Conservation (phyloP, 2,113 vertebrate species). For the Tyto alba region DNA sequence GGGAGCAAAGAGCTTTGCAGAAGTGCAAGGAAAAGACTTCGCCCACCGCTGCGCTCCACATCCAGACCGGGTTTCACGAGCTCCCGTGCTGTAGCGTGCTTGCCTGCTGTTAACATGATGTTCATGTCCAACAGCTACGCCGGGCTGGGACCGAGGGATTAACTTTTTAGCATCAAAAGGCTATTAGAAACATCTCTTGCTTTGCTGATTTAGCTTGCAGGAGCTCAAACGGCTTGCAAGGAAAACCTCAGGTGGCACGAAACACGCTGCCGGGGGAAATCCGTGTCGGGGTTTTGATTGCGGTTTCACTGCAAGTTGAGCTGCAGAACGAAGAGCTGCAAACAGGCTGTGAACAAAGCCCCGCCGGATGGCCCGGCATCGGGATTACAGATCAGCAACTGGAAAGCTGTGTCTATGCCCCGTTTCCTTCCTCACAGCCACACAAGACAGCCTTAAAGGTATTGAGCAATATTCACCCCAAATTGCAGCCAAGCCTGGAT, state of each 20-base stretch:
- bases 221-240: background rate
- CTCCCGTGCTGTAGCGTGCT: fast-evolving
- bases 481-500: background rate
- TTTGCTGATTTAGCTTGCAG: background rate
- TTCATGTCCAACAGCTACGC: fast-evolving
- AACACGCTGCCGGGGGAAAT: fast-evolving
- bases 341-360: background rate
- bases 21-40: background rate
- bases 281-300: fast-evolving
- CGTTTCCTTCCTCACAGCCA: fast-evolving
- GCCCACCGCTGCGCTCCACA: fast-evolving
- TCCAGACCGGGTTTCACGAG: fast-evolving
- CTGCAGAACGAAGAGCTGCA: background rate
- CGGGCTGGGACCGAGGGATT: background rate
- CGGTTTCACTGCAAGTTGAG: fast-evolving
- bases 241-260: background rate
- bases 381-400: background rate
- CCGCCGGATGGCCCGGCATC: fast-evolving
- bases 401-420: background rate
- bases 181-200: background rate
- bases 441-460: background rate
- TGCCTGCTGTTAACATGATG: background rate
- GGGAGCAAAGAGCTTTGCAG: background rate
- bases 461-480: background rate
- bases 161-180: background rate